Evolutionary conservation across 2,797 vertebrate genomes (phyloP).

Genomic region (Xenops minutus): DNA sequence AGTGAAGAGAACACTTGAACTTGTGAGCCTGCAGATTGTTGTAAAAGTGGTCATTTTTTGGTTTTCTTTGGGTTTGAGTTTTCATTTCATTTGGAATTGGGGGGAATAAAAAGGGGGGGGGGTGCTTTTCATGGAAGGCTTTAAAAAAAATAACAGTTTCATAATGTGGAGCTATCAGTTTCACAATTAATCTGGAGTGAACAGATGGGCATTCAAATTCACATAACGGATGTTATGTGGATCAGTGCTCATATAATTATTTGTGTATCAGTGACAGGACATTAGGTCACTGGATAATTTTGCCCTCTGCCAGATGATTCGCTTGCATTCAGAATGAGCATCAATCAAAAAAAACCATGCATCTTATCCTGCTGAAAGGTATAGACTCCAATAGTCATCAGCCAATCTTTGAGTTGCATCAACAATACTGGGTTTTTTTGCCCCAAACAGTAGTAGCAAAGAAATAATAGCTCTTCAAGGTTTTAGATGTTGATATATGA

Average conservation of each 20-base stretch:
- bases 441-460: background rate
- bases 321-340: constrained; percentile 9
- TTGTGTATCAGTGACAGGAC: constrained; percentile 54
- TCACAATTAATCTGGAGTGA: constrained; percentile 52
- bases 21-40: background rate
- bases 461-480: background rate
- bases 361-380: background rate
- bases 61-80: background rate
- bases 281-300: constrained; percentile 54
- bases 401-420: background rate
- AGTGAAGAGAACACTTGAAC: background rate
- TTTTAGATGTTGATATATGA: background rate
- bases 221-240: constrained; percentile 43
- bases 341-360: background rate
- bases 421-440: background rate
- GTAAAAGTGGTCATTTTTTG: background rate
- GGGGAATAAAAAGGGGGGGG: background rate
- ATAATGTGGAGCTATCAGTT: constrained; percentile 21
- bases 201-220: constrained; percentile 67
- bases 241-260: constrained; percentile 56
- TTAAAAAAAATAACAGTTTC: background rate
- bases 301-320: constrained; percentile 6
- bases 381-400: background rate
- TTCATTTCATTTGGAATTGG: background rate
- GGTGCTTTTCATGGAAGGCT: background rate